These are phyloP conservation scores for Microdon myrmicae DNA, from an alignment of 2,888 invertebrate genomes.

Conservation along the genomic window DNA sequence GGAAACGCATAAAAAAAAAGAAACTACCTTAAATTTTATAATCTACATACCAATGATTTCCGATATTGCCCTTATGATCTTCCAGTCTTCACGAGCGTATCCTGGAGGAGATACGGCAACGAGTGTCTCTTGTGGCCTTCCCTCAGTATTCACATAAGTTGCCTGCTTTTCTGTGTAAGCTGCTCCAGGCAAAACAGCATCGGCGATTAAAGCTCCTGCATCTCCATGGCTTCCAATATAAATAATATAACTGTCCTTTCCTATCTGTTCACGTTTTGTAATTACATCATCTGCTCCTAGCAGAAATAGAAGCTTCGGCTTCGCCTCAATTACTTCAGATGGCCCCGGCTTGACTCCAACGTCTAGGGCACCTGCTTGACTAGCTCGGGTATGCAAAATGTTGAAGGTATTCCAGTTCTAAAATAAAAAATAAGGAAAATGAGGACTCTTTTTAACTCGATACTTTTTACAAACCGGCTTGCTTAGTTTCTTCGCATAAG, in stretches of 20 bases:
- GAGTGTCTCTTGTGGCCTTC: constrained; percentile 90
- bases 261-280: constrained; percentile 80
- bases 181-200: constrained; percentile 92
- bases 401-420: constrained; percentile 85
- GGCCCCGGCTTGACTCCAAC: constrained; percentile 88
- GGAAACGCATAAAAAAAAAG: background rate
- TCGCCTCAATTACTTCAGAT: constrained; percentile 70
- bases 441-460: background rate
- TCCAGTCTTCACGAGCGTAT: constrained; percentile 96
- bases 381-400: constrained; percentile 91
- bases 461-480: constrained; percentile 67
- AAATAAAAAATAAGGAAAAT: constrained; percentile 20
- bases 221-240: constrained; percentile 98
- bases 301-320: constrained; percentile 86
- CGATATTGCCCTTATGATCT: constrained; percentile 94
- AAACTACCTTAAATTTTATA: background rate
- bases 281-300: constrained; percentile 93
- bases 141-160: constrained; percentile 98
- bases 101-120: constrained; percentile 92
- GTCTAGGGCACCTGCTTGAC: constrained; percentile 94
- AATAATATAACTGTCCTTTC: constrained; percentile 84
- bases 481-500: constrained; percentile 74
- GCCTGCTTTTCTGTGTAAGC: constrained; percentile 99
- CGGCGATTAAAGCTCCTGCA: constrained; percentile 89
- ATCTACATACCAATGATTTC: constrained; percentile 81